A percentile compares a stretch with the other conserved stretches of the same genome.
Conservation (phyloP, 2,797 vertebrate species). For the Taenioides sp. region DNA sequence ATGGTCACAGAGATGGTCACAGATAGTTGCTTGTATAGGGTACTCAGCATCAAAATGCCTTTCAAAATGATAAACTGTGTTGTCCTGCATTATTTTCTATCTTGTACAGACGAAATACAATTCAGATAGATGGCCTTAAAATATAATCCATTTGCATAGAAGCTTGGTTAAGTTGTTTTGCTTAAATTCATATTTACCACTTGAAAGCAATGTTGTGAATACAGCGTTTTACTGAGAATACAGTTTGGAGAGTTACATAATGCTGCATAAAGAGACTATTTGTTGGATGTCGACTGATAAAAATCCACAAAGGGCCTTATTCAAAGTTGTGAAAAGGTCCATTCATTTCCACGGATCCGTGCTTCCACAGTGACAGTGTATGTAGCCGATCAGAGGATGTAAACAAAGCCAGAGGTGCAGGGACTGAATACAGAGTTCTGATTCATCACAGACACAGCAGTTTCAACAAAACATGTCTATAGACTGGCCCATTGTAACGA, state of each 20-base stretch:
- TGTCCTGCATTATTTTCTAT: no score
- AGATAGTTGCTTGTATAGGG: no score
- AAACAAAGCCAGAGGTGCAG: conserved; percentile 44
- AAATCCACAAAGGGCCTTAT: neutral
- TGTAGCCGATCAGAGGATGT: conserved; percentile 34
- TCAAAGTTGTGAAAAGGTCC: conserved; percentile 13
- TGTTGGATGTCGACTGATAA: neutral
- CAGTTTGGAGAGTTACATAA: neutral
- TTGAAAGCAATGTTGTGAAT: conserved; percentile 7
- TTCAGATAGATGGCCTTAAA: no score
- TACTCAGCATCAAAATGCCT: no score
- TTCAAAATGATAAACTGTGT: no score
- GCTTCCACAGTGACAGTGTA: conserved; percentile 39
- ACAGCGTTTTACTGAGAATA: neutral
- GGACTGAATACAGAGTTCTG: conserved; percentile 28
- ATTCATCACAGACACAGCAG: conserved; percentile 40
- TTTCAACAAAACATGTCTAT: conserved; percentile 43
- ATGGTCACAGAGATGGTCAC: no score
- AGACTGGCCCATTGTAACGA: conserved; percentile 20
- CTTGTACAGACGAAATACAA: no score
- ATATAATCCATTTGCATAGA: no score
- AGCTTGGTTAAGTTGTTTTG: no score
- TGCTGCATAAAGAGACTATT: neutral
- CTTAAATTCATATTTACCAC: neutral
- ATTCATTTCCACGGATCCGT: conserved; percentile 13